Evolutionary conservation across 2,888 invertebrate species (phyloP), one percentile per base, ranked within the genome.

Genomic region (Ceraclea dissimilis): DNA sequence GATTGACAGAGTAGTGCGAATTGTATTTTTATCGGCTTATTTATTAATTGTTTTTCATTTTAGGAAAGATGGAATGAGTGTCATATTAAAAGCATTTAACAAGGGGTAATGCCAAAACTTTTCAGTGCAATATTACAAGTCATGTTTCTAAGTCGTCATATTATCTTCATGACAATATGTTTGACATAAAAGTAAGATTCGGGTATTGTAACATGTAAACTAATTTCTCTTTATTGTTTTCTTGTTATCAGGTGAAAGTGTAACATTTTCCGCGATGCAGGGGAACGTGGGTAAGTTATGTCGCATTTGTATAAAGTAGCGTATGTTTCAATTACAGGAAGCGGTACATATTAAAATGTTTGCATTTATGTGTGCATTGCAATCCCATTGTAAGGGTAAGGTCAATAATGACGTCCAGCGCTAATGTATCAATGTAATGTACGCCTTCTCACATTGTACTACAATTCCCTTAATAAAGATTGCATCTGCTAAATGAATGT

Each of bases 261-360:
- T 83, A 58, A 71, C 81, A 65, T 83, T 83, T 68, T 76, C 80
- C 64, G 83, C 81, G 62, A 77, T 80, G 72, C 81, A 81, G 72
- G 82, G 83, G 82, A 68, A 49, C 16, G 6, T 49, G 20, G 49
- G 39, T 1, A 49, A 18, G 51, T 31, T 47, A 19, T 51, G 26
- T 47, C n/a, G 22, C 31, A 22, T 43, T 17, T 49, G 21, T 34
- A n/a, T 33, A 47, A 18, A 39, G 8, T 39, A 39, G 13, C 39
- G 13, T 46, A 46, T 46, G 18, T 19, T 46, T 8, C 20, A 46
- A 19, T 20, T 19, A 19, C 6, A 16, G 43, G 5, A 43, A 43
- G 5, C 13, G n/a, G 43, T 8, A 43, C 5, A 5, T 17, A 43
- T 13, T 43, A 26, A 26, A 6, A 26, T 26, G 26, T 26, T 26